A percentile compares a stretch with the other conserved stretches of the same genome.
Evolutionary conservation across 1,140 invertebrate species (phyloP).

Genomic region (Notospermus geniculatus): DNA sequence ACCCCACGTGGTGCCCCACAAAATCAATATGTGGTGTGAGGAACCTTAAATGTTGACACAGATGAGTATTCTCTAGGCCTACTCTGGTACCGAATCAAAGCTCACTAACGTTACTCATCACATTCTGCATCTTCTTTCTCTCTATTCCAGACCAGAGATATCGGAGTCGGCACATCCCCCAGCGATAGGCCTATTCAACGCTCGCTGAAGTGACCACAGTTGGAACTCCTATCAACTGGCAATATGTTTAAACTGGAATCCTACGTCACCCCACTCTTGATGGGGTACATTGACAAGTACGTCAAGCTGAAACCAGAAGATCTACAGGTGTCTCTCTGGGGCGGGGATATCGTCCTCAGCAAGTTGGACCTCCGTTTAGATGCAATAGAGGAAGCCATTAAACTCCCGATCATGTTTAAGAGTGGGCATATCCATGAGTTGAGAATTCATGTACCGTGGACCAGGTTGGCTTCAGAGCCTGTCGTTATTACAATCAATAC

Average conservation of each 20-base stretch:
- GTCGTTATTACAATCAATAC: slow-evolving; percentile 93
- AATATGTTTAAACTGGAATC: slow-evolving; percentile 62
- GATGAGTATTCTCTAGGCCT: too few relatives aligned
- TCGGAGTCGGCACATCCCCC: too few relatives aligned
- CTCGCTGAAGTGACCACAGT: too few relatives aligned
- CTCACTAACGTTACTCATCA: too few relatives aligned
- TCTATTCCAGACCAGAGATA: too few relatives aligned
- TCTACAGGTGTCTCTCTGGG: slow-evolving; percentile 90
- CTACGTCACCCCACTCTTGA: slow-evolving; percentile 87
- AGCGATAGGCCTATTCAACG: too few relatives aligned
- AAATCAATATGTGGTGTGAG: too few relatives aligned
- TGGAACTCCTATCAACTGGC: too few relatives aligned
- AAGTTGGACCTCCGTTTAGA: slow-evolving; percentile 90
- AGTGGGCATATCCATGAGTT: slow-evolving; percentile 94
- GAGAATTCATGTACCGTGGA: slow-evolving; percentile 92
- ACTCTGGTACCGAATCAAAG: too few relatives aligned
- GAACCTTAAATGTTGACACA: too few relatives aligned
- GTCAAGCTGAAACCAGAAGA: slow-evolving; percentile 89
- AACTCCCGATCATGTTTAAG: slow-evolving; percentile 85
- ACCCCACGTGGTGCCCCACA: too few relatives aligned
- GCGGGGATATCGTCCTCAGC: slow-evolving; percentile 87
- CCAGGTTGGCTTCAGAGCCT: slow-evolving; percentile 91
- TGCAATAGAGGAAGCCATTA: slow-evolving; percentile 84
- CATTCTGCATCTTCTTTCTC: too few relatives aligned
- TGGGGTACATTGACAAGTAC: slow-evolving; percentile 94